Base-by-base conservation (phyloP, 2,113 vertebrate genomes). In the Verasper variegatus region DNA sequence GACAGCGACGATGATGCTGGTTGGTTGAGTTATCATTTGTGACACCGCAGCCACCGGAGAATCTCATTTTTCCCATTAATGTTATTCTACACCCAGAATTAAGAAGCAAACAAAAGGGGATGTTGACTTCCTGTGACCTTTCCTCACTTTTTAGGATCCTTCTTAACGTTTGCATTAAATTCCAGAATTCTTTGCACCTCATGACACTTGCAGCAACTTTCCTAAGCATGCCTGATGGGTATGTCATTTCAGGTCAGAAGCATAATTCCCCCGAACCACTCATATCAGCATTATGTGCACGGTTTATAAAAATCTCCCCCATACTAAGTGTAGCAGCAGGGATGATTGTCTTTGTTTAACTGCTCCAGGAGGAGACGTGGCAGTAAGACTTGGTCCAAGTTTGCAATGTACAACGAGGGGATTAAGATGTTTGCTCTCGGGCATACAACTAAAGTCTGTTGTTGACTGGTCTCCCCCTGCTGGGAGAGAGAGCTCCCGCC, bases 1-100 rank as follows among this genome's bases (percentile, higher is more conserved):
- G 96, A 97, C 0, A 95, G 96, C 0, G 93, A 93, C 20, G 89
- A 92, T 9, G 92, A 93, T 17, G 85, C 95, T 40, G 96, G 97
- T 98, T 68, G 87, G 92, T 91, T 27, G 5, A 75, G 51, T 47
- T 26, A 26, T 9, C 18, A 51, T 56, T 40, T 54, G 4, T 40
- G 54, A 70, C 61, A 37, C n/a, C 31, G 5, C 27, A 45, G 17
- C 37, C 15, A 13, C 51, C 56, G 14, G 52, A 73, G 51, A 49
- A 31, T 24, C 13, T 26, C 31, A 5, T 47, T 18, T 18, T 23
- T n/a, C 2, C 3, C 1, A 7, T 31, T 18, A 12, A 8, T 54
- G 21, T 17, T 13, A 55, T 65, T 49, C 3, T 4, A 4, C 20
- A 8, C 24, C 23, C 11, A 6, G 49, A 11, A 56, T 18, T 24